Evolutionary conservation across 2,797 vertebrate genomes (phyloP).

Genomic region (Halcyon chelicuti): DNA sequence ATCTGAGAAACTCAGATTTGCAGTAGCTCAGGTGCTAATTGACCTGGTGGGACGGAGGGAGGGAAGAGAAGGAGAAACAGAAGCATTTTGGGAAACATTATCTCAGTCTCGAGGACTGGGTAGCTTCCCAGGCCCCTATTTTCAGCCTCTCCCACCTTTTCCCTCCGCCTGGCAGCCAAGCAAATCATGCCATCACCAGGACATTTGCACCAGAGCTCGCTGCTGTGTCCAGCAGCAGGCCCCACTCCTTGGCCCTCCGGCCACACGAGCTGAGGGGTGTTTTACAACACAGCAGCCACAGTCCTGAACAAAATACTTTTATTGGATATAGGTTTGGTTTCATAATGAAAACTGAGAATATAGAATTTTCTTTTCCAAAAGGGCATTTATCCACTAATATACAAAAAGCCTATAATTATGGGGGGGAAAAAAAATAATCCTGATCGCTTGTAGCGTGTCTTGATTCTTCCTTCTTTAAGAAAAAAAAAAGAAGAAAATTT

Average conservation of each 20-base stretch:
- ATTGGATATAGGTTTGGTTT: conserved; percentile 25
- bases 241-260: neutral
- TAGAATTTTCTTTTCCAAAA: neutral
- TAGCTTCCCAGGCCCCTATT: neutral
- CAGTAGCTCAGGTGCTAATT: neutral
- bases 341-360: conserved; percentile 19
- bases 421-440: neutral
- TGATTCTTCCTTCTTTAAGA: neutral
- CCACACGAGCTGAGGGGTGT: neutral
- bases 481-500: neutral
- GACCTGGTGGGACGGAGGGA: accelerated
- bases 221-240: neutral
- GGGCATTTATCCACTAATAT: conserved; percentile 19
- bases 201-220: neutral
- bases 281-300: neutral
- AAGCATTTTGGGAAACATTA: neutral
- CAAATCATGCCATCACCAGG: neutral
- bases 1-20: neutral
- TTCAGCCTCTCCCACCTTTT: neutral
- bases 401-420: conserved; percentile 53
- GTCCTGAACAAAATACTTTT: conserved; percentile 45
- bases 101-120: neutral
- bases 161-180: neutral
- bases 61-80: neutral
- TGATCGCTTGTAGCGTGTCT: neutral